Conservation (phyloP, 1,140 invertebrate species). For the Heterodera carotae region DNA sequence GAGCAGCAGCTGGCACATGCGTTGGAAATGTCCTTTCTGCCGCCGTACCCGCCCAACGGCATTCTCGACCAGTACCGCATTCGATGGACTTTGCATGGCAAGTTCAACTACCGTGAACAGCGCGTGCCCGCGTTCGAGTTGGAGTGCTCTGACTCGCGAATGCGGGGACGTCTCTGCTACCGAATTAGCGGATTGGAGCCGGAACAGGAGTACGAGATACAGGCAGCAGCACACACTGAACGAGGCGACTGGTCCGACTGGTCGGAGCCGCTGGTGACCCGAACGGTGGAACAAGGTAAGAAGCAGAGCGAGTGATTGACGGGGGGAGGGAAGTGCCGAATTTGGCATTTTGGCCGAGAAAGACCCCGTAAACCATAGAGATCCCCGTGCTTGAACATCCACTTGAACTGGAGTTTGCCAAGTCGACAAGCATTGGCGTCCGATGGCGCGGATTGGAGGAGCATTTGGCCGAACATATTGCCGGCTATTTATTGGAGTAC, state of each 20-base stretch:
- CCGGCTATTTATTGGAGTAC: conserved; percentile 63
- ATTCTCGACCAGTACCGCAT: conserved; percentile 60
- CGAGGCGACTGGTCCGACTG: conserved; percentile 64
- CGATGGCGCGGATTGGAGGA: conserved; percentile 59
- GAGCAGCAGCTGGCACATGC: conserved; percentile 58
- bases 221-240: conserved; percentile 64
- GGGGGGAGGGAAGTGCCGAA: no score
- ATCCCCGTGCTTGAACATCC: conserved; percentile 63
- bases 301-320: no score
- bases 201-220: conserved; percentile 64
- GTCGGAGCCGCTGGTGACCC: conserved; percentile 54
- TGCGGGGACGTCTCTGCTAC: conserved; percentile 61
- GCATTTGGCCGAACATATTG: conserved; percentile 60
- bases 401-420: conserved; percentile 58
- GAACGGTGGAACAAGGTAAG: conserved; percentile 57
- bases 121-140: conserved; percentile 57
- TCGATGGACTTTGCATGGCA: conserved; percentile 55
- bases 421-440: conserved; percentile 63
- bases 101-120: conserved; percentile 62
- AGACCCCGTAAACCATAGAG: conserved; percentile 38
- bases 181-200: conserved; percentile 59
- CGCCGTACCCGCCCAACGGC: conserved; percentile 62
- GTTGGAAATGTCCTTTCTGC: conserved; percentile 63
- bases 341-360: not conserved
- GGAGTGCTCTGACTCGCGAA: conserved; percentile 57